Percentiles rank a stretch among this genome's conserved stretches.
These are phyloP conservation scores for Tragelaphus buxtoni DNA, from an alignment of 2,113 vertebrate species.

Conservation along the genomic window DNA sequence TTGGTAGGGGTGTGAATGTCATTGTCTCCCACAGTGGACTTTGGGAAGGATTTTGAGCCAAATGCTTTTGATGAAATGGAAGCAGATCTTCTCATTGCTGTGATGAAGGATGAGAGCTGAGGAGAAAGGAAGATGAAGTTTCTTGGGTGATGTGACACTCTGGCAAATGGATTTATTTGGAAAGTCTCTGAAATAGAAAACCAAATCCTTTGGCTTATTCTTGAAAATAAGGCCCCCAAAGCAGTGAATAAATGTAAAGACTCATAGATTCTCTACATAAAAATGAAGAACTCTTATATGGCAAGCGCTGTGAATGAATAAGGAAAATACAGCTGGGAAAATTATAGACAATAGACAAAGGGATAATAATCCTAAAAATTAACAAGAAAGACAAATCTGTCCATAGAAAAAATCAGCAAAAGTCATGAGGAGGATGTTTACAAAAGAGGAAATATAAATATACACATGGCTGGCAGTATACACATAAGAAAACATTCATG, in stretches of 20 bases:
- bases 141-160: neutral
- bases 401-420: neutral
- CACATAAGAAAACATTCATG: neutral
- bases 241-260: neutral
- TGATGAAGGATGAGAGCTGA: neutral
- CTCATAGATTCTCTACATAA: neutral
- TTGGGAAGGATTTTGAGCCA: neutral
- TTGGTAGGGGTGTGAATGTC: neutral
- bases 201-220: neutral
- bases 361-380: neutral
- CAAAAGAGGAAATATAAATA: constrained; percentile 15
- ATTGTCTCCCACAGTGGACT: neutral
- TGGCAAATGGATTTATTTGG: neutral
- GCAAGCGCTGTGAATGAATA: constrained; percentile 5
- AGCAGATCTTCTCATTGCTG: neutral
- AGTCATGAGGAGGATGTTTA: neutral
- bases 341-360: neutral
- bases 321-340: constrained; percentile 29
- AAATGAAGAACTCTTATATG: neutral
- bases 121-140: neutral
- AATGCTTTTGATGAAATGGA: constrained; percentile 13
- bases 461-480: neutral
- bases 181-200: constrained; percentile 1
- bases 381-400: neutral
- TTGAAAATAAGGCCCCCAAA: neutral